Conservation (phyloP, 2,113 vertebrate genomes). For the Protomyctophum bolini region DNA sequence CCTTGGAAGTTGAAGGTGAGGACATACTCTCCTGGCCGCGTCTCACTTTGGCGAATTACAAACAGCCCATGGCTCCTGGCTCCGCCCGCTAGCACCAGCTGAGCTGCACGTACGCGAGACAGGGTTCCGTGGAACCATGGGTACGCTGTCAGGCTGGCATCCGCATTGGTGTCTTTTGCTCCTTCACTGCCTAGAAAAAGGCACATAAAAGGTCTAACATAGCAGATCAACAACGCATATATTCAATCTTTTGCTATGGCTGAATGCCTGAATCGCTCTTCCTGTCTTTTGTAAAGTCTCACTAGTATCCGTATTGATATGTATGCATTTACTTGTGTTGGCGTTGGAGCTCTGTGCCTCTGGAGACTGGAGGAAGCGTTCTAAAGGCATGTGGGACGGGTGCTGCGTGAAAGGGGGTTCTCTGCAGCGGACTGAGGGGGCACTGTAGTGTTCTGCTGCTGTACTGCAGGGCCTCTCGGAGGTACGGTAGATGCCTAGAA, state of each 20-base stretch:
- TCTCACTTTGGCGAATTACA: conserved; percentile 97
- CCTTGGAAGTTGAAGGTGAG: conserved; percentile 99
- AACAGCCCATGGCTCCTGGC: conserved; percentile 91
- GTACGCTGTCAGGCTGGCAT: conserved; percentile 83
- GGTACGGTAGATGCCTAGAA: conserved; percentile 72
- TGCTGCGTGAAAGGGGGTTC: conserved; percentile 84
- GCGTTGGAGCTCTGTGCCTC: conserved; percentile 76
- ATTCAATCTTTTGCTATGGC: too few relatives aligned
- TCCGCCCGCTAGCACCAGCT: conserved; percentile 91
- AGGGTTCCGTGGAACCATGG: conserved; percentile 98
- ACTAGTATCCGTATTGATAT: neutral
- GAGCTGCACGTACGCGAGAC: conserved; percentile 90
- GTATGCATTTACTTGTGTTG: conserved; percentile 76
- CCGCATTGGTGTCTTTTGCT: conserved; percentile 69
- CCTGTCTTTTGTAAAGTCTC: too few relatives aligned
- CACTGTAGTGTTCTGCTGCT: conserved; percentile 71
- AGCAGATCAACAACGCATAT: too few relatives aligned
- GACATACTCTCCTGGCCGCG: conserved; percentile 92
- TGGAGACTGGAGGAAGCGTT: conserved; percentile 89
- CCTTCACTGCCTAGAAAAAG: conserved; percentile 66
- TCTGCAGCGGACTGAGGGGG: conserved; percentile 79
- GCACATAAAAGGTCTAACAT: too few relatives aligned
- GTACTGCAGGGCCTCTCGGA: conserved; percentile 69
- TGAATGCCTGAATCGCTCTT: too few relatives aligned
- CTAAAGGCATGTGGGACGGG: conserved; percentile 87